Percentiles rank a stretch among this genome's conserved stretches.
These are phyloP conservation scores for Hypolimnas misippus DNA, from an alignment of 2,888 invertebrate species.

Conservation along the genomic window DNA sequence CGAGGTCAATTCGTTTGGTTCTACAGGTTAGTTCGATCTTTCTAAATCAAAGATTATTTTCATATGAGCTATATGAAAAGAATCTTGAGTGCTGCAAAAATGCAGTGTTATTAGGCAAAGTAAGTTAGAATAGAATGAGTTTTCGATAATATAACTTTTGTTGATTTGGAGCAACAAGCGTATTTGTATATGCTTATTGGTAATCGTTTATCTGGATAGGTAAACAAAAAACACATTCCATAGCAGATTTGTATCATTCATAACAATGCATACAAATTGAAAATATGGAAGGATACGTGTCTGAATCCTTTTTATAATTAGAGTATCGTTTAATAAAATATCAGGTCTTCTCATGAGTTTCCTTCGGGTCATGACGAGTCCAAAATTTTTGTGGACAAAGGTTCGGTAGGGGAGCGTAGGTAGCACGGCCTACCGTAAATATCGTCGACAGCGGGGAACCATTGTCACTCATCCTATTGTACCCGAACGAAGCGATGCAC, in stretches of 20 bases:
- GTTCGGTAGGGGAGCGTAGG: conserved; percentile 73
- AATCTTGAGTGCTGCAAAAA: not conserved
- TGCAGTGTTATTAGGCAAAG: not conserved
- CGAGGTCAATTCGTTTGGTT: not conserved
- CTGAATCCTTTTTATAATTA: conserved; percentile 57
- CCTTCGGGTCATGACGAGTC: conserved; percentile 72
- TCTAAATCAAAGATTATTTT: not conserved
- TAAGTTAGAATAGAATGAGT: too few species aligned
- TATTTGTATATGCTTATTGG: too few species aligned
- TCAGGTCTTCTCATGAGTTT: conserved; percentile 67
- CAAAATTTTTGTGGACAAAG: conserved; percentile 74
- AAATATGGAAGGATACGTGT: conserved; percentile 35
- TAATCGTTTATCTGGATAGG: not conserved
- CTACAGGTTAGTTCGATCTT: not conserved
- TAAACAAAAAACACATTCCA: not conserved
- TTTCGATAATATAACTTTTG: too few species aligned
- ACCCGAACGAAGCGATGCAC: conserved; percentile 69
- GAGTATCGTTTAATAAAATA: conserved; percentile 62
- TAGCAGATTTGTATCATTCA: not conserved
- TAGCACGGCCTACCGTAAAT: conserved; percentile 78
- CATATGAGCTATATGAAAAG: not conserved
- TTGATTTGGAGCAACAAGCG: too few species aligned
- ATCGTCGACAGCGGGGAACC: conserved; percentile 81
- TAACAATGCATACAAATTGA: conserved; percentile 26
- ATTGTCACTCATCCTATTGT: conserved; percentile 78